Conservation (phyloP, 2,888 invertebrate genomes). For the Tanypteryx hageni region DNA sequence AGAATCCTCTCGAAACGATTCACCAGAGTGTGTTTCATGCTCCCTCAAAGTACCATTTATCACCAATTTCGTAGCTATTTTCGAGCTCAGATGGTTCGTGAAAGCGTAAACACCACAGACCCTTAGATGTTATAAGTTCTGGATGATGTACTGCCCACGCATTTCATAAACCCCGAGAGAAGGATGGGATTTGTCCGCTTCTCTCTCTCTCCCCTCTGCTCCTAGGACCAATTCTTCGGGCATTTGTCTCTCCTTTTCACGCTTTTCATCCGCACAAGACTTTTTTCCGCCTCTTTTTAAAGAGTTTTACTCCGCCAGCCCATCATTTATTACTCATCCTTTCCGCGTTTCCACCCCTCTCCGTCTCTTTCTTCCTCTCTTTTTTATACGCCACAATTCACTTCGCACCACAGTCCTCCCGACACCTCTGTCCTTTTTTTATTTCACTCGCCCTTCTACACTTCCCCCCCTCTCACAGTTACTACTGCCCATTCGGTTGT, state of each 20-base stretch:
- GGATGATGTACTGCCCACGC: neutral
- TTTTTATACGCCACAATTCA: neutral
- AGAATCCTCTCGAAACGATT: too few species aligned
- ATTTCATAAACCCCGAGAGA: neutral
- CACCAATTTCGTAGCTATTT: neutral
- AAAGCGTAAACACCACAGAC: neutral
- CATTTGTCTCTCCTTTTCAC: constrained; percentile 28
- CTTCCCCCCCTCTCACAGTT: neutral
- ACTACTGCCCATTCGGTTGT: neutral
- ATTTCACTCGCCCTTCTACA: neutral
- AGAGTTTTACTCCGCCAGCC: neutral
- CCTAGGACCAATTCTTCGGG: neutral
- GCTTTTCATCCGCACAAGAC: neutral
- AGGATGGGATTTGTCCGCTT: neutral
- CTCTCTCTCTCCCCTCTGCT: neutral
- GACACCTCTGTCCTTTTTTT: neutral
- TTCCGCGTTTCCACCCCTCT: constrained; percentile 1
- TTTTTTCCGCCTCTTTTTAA: neutral
- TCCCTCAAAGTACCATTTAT: neutral
- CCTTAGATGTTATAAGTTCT: neutral
- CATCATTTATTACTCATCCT: constrained; percentile 46
- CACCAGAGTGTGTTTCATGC: too few species aligned
- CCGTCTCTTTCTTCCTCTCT: neutral
- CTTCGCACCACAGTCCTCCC: constrained; percentile 23
- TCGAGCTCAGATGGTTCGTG: neutral